phyloP scores from a whole-genome alignment of 2,113 vertebrate genomes.

The Jacana jacana region DNA sequence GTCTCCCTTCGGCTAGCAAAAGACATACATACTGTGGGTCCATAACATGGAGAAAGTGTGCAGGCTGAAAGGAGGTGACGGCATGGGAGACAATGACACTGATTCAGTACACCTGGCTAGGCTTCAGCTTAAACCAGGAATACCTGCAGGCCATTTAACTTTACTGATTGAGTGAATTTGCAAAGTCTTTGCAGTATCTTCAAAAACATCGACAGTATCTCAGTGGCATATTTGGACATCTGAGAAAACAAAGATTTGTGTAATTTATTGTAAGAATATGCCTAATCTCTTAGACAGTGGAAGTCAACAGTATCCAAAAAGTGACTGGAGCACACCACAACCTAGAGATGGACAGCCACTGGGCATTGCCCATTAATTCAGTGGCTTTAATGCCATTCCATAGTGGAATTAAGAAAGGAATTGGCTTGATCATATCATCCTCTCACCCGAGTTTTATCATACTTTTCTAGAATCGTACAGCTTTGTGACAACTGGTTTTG shows the following conservation, averaged over 20 bases:
- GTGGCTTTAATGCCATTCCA: not conserved
- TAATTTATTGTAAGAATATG: not conserved
- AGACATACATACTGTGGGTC: not conserved
- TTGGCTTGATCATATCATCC: not conserved
- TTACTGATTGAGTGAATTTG: fast-evolving
- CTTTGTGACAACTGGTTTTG: no score
- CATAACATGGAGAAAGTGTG: not conserved
- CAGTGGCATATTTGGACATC: not conserved
- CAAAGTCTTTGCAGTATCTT: not conserved
- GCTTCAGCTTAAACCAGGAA: not conserved
- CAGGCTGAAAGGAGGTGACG: not conserved
- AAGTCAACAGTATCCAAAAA: not conserved
- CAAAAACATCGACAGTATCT: not conserved
- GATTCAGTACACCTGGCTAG: not conserved
- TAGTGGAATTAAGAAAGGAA: not conserved
- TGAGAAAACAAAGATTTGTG: not conserved
- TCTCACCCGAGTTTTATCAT: not conserved
- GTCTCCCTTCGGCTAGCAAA: not conserved
- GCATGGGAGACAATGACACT: not conserved
- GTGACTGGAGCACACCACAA: not conserved
- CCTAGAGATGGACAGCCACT: not conserved
- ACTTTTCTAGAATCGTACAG: not conserved
- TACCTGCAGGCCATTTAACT: not conserved
- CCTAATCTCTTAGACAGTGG: not conserved
- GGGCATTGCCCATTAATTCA: fast-evolving